A percentile compares a stretch with the other conserved stretches of the same genome.
Conservation (phyloP, 2,888 invertebrate genomes). For the Cheilosia variabilis region DNA sequence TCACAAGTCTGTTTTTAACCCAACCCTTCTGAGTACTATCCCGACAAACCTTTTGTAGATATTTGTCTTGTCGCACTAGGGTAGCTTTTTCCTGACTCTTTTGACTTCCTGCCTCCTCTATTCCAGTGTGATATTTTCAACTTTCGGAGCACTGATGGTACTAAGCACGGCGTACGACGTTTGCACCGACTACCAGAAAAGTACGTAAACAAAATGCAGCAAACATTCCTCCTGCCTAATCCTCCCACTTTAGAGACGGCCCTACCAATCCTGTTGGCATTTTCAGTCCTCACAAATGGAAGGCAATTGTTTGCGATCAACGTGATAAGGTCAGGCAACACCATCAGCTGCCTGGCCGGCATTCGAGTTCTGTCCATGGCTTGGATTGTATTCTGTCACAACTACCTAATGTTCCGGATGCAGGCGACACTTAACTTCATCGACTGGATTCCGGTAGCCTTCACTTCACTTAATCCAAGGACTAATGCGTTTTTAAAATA, state of each 20-base stretch:
- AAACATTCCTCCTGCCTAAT: neutral
- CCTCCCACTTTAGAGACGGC: neutral
- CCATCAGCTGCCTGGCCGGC: conserved; percentile 29
- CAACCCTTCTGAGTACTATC: no score
- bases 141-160: conserved; percentile 16
- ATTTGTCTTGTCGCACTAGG: no score
- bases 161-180: conserved; percentile 25
- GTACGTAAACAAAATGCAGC: neutral
- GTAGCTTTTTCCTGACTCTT: no score
- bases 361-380: conserved; percentile 51
- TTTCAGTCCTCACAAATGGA: conserved; percentile 28
- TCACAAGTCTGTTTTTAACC: no score
- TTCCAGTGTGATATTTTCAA: conserved; percentile 26
- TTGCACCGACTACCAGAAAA: conserved; percentile 6
- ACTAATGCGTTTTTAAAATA: no score
- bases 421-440: no score
- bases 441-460: no score
- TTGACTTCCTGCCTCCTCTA: no score
- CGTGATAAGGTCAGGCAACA: conserved; percentile 6
- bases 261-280: conserved; percentile 4
- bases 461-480: no score
- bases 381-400: conserved; percentile 49
- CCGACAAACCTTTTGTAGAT: no score
- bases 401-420: neutral
- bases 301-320: conserved; percentile 48